Conservation (phyloP, 2,113 vertebrate species). For the Erinaceus europaeus region DNA sequence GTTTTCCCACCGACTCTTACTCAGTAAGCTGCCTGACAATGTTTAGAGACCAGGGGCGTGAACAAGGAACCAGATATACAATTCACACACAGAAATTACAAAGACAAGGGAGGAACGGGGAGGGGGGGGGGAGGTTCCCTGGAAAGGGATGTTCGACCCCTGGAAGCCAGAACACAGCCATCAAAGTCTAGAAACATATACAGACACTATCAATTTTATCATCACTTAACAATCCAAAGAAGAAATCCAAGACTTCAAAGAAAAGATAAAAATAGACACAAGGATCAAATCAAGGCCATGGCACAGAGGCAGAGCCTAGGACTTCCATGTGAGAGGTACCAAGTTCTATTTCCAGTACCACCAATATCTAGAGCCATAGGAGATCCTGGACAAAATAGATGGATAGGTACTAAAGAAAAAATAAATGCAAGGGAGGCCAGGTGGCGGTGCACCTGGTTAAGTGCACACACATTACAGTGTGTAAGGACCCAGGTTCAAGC, state of each 20-base stretch:
- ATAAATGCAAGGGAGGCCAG: too few species aligned
- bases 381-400: too few species aligned
- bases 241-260: background rate
- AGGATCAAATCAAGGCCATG: too few species aligned
- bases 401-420: too few species aligned
- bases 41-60: background rate
- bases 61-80: background rate
- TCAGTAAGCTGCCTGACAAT: background rate
- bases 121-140: background rate
- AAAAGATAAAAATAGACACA: background rate
- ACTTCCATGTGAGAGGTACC: too few species aligned
- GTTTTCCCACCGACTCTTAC: background rate
- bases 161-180: background rate
- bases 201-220: background rate
- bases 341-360: too few species aligned
- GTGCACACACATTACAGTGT: too few species aligned
- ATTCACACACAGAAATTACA: background rate
- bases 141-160: background rate
- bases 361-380: too few species aligned
- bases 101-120: background rate
- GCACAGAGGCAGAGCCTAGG: too few species aligned
- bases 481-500: too few species aligned
- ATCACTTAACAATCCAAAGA: background rate
- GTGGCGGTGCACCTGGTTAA: too few species aligned
- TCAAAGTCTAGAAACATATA: background rate